Base-by-base conservation (phyloP, 2,888 invertebrate species). In the Sinotaia quadrata region DNA sequence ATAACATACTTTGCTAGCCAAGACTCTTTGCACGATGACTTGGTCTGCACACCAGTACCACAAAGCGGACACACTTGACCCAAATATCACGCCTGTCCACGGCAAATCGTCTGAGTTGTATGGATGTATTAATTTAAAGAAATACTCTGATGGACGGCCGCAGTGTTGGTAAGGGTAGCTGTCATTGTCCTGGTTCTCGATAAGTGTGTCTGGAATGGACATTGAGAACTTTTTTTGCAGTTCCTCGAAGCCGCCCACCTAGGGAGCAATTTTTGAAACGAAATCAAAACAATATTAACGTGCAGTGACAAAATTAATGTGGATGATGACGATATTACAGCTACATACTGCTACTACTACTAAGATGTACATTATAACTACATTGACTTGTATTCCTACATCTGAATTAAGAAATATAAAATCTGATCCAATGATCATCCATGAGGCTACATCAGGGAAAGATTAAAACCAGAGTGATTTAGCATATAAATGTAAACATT, bases 41-140 rank as follows among this genome's bases (percentile, higher is more conserved):
- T 63, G 63, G 41, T 63, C 63, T 10, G 52, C 52, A 37, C 63
- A 63, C 63, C 63, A 63, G 31, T 63, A 63, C 63, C 63, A 63
- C 7, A 29, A 21, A 15, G 52, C 49, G 29, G 49, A 51, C 24
- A 63, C 51, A 24, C 34, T 51, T 27, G 54, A 15, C 4, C 63
- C 63, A 24, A 54, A 18, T 24, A 63, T n/a, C 58, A 58, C 18
- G 1, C 63, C 63, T 4, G 63, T 49, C 63, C 63, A 63, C 36
- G 63, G 63, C 18, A 63, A 41, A 10, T 63, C 63, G n/a, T 34
- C 52, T 10, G 31, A 21, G n/a, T 21, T 24, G 8, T 52, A 37
- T 15, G 52, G 54, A 15, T 41, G 27, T 15, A 63, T 51, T 29
- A 63, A 54, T 27, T 63, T 36, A 33, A 54, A 36, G 52, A 12